phyloP scores from a whole-genome alignment of 2,113 vertebrate genomes.

The Asarcornis scutulata region DNA sequence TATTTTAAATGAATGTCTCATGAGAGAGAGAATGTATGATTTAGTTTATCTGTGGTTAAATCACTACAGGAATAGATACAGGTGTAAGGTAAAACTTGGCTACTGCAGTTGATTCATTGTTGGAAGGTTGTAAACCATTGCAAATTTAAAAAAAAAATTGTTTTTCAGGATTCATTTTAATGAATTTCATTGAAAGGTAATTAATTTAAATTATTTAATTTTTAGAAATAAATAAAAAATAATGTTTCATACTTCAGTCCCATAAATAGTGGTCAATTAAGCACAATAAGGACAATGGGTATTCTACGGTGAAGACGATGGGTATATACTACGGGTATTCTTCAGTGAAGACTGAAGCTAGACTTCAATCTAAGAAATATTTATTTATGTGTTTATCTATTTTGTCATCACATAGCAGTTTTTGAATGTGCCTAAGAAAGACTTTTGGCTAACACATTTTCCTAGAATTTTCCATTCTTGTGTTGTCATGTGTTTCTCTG shows the following conservation, averaged over 20 bases:
- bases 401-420: not conserved
- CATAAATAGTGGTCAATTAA: not conserved
- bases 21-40: not conserved
- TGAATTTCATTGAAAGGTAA: not conserved
- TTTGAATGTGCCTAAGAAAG: not conserved
- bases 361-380: not conserved
- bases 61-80: not conserved
- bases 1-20: not conserved
- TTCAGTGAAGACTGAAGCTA: not conserved
- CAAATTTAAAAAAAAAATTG: not conserved
- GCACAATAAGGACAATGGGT: not conserved
- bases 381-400: not conserved
- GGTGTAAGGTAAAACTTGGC: not conserved
- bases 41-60: not conserved
- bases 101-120: not conserved
- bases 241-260: not conserved
- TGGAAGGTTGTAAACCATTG: not conserved
- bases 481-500: not conserved
- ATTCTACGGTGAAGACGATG: no score
- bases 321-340: no score
- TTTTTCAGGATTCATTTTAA: not conserved
- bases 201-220: not conserved
- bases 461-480: not conserved
- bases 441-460: not conserved
- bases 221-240: not conserved